A percentile compares a stretch with the other conserved stretches of the same genome.
Evolutionary conservation across 1,140 invertebrate genomes (phyloP).

Genomic region (Psilanteris sp.): DNA sequence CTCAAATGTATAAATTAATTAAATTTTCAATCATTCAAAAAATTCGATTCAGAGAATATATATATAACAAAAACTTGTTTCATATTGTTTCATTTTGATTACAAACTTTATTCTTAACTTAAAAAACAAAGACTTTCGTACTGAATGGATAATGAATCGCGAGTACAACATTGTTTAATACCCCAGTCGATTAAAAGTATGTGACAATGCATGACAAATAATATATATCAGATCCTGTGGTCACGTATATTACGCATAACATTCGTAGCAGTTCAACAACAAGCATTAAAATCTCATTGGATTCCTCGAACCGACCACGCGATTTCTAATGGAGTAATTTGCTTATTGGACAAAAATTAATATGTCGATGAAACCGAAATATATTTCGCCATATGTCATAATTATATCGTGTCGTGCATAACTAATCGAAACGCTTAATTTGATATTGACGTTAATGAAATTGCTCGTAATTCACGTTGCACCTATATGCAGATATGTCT

Average conservation of each 20-base stretch:
- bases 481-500: not conserved
- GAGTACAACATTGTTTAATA: no score
- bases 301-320: constrained; percentile 2
- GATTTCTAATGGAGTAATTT: constrained; percentile 24
- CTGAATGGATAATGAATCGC: no score
- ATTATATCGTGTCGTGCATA: constrained; percentile 26
- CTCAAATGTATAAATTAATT: no score
- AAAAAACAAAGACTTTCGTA: no score
- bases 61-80: no score
- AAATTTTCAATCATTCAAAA: no score
- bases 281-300: constrained; percentile 30
- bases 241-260: not conserved
- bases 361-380: constrained; percentile 26
- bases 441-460: constrained; percentile 38
- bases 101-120: no score
- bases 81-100: no score
- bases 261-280: constrained; percentile 3
- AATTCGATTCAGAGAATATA: no score
- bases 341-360: constrained; percentile 21
- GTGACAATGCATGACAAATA: no score
- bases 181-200: no score
- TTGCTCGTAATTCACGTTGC: constrained; percentile 17
- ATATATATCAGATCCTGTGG: no score
- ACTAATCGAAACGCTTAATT: constrained; percentile 26
- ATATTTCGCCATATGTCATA: constrained; percentile 23